Evolutionary conservation across 2,888 invertebrate species (phyloP).

Genomic region (Ptilodon capucinus): DNA sequence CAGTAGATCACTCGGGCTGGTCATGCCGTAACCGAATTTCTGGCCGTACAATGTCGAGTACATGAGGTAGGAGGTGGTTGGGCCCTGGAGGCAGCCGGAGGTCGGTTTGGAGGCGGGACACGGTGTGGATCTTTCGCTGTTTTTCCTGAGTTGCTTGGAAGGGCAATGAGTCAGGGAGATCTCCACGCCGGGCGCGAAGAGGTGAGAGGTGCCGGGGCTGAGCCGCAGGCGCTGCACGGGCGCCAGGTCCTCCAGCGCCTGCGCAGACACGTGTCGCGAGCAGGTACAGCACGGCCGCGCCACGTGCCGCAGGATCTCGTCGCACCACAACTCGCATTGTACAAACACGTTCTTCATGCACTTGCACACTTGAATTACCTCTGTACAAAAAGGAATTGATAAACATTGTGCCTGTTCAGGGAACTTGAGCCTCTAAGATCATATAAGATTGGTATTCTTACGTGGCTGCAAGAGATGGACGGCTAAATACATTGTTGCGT

Average conservation of each 20-base stretch:
- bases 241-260: constrained; percentile 48
- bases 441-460: constrained; percentile 16
- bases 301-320: constrained; percentile 64
- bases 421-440: neutral
- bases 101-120: constrained; percentile 46
- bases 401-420: too few relatives aligned
- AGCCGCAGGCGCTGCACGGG: constrained; percentile 33
- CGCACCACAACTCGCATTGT: constrained; percentile 73
- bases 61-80: constrained; percentile 48
- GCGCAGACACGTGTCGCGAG: constrained; percentile 56
- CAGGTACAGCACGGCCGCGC: constrained; percentile 64
- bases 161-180: constrained; percentile 54
- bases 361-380: constrained; percentile 64
- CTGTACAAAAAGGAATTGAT: constrained; percentile 33
- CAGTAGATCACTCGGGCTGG: constrained; percentile 4
- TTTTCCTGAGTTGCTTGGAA: constrained; percentile 19
- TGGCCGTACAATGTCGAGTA: constrained; percentile 39
- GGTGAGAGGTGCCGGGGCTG: constrained; percentile 34
- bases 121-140: constrained; percentile 5
- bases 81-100: constrained; percentile 31
- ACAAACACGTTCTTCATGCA: constrained; percentile 73
- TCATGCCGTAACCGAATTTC: neutral
- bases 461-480: constrained; percentile 61
- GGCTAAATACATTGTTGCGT: constrained; percentile 61
- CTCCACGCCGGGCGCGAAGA: constrained; percentile 46